phyloP scores from a whole-genome alignment of 92 coral and sea anemone genomes.

The Plumapathes pennacea region DNA sequence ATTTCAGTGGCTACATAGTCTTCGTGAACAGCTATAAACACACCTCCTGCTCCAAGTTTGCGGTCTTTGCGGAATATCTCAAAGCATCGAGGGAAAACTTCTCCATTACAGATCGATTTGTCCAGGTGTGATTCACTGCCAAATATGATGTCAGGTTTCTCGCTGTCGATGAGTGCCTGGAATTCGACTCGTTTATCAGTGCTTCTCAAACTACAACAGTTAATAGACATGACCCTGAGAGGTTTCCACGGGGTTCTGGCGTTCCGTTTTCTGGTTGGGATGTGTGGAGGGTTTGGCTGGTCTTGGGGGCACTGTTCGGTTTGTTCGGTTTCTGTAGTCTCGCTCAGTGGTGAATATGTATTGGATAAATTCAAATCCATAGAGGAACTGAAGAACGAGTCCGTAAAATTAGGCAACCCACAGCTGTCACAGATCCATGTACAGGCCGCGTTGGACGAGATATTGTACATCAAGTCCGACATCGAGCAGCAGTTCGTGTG shows the following conservation, averaged over 20 bases:
- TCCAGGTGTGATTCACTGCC: slow-evolving; percentile 35
- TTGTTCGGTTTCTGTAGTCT: too few relatives aligned
- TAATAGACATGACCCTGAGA: slow-evolving; percentile 8
- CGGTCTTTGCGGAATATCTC: slow-evolving; percentile 28
- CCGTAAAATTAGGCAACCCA: slow-evolving; percentile 38
- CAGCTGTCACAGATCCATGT: slow-evolving; percentile 34
- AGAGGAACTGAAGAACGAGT: slow-evolving; percentile 21
- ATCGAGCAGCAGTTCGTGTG: slow-evolving; percentile 25
- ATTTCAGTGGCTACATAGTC: slow-evolving; percentile 6
- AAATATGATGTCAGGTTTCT: slow-evolving; percentile 25
- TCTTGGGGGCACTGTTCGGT: too few relatives aligned
- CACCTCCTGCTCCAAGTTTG: slow-evolving; percentile 10
- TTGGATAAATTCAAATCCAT: too few relatives aligned
- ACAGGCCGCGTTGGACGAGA: slow-evolving; percentile 31
- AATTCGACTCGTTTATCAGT: slow-evolving; percentile 20
- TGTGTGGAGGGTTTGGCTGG: too few relatives aligned
- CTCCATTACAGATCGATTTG: slow-evolving; percentile 2
- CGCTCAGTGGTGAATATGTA: too few relatives aligned
- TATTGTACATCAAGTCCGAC: slow-evolving; percentile 6
- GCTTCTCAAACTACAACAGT: slow-evolving; percentile 25
- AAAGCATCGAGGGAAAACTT: slow-evolving; percentile 5
- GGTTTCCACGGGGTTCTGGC: not conserved
- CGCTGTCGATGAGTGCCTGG: slow-evolving; percentile 2
- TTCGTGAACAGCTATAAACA: slow-evolving; percentile 24
- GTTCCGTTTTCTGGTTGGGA: too few relatives aligned